Base-by-base conservation (phyloP, 2,113 vertebrate genomes). In the Chinchilla lanigera region DNA sequence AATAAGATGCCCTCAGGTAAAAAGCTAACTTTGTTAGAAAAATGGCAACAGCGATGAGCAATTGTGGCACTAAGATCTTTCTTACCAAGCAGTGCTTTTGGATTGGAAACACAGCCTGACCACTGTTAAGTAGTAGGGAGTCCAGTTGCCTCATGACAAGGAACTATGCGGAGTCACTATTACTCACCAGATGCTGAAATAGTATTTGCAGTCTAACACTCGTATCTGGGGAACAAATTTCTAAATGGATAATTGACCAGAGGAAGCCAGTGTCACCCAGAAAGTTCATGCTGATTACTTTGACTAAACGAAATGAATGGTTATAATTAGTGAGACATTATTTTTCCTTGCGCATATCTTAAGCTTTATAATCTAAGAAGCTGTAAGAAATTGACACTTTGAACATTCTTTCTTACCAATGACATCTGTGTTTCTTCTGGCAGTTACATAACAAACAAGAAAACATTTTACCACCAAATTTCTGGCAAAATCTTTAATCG, bases 1-100 rank as follows among this genome's bases (percentile, higher is more conserved):
- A 83, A 73, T 78, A 90, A 65, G 58, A 73, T 80, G 52, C 71
- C 85, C 38, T 81, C 38, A 73, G 26, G 69, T 61, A 63, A 85
- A 92, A 85, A 94, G 58, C 28, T 50, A 63, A 67, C 14, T 80
- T 47, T 63, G 30, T 61, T 73, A 85, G 54, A 85, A 90, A 61
- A 81, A 44, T 11, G 82, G 41, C 52, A 80, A 17, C 69, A 73
- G 16, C 60, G 11, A n/a, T 22, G 61, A 92, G 75, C 13, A 75
- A 47, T 44, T 69, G 26, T 61, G n/a, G 75, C 56, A 86, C 73
- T 52, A 67, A 30, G 44, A 22, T 90, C 77, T 85, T 92, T 78
- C 30, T 52, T 91, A 86, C 75, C 86, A 95, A 94, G 35, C 16
- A 67, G 75, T 38, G 10, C 81, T 78, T 95, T 33, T 41, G 44